phyloP scores from a whole-genome alignment of 1,140 invertebrate species.

The Xylocopa sonorina region DNA sequence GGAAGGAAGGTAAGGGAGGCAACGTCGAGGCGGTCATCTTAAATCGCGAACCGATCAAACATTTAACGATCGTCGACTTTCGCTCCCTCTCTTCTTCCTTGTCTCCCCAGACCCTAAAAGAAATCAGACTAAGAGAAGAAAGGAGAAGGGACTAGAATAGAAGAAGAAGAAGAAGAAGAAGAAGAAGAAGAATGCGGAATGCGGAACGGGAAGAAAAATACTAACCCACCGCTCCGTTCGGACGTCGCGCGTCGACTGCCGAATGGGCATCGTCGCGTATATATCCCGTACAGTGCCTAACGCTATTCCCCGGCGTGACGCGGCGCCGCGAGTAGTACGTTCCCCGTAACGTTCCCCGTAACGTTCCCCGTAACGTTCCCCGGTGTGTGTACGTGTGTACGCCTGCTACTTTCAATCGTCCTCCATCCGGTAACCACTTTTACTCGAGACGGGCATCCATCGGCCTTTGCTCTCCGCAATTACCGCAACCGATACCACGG shows the following conservation, averaged over 20 bases:
- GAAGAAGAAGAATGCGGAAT: too few relatives aligned
- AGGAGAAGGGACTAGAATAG: background rate
- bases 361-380: too few relatives aligned
- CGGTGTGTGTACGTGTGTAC: too few relatives aligned
- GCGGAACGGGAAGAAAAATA: background rate
- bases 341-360: too few relatives aligned
- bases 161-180: too few relatives aligned
- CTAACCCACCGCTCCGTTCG: conserved; percentile 64
- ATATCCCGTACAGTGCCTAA: conserved; percentile 69
- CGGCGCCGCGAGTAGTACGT: too few relatives aligned
- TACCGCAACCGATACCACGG: too few relatives aligned
- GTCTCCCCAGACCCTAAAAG: background rate
- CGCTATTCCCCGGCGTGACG: conserved; percentile 59
- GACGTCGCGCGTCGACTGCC: conserved; percentile 78
- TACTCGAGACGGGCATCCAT: too few relatives aligned
- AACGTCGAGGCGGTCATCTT: conserved; percentile 50
- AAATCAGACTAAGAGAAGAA: background rate
- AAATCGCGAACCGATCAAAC: conserved; percentile 27
- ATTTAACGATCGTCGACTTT: conserved; percentile 16
- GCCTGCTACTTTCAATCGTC: too few relatives aligned
- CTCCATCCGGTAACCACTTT: too few relatives aligned
- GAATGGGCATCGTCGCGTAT: conserved; percentile 72
- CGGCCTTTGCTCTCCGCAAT: too few relatives aligned
- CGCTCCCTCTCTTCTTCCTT: background rate
- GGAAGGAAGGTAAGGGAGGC: conserved; percentile 26